phyloP scores from a whole-genome alignment of 1,140 invertebrate genomes.

The Pemphigus obesinymphae region DNA sequence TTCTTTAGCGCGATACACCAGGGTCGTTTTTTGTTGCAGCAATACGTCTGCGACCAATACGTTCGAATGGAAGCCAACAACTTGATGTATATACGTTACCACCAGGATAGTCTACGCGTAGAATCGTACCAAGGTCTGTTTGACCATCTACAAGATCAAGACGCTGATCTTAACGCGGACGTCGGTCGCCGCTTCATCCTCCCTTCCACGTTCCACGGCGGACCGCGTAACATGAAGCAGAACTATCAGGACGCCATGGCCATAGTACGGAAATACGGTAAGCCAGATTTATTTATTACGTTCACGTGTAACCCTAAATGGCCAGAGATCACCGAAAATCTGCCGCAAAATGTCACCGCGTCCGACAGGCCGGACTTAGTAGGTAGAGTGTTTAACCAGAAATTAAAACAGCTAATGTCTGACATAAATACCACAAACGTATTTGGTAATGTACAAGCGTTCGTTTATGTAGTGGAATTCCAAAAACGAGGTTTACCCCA shows the following conservation, averaged over 20 bases:
- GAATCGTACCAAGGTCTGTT: slow-evolving; percentile 48
- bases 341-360: background rate
- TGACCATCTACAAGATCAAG: background rate
- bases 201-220: slow-evolving; percentile 52
- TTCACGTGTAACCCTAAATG: no score
- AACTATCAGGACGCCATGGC: slow-evolving; percentile 46
- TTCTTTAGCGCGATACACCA: no score
- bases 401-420: background rate
- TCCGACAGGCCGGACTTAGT: slow-evolving; percentile 20
- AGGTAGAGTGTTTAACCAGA: background rate
- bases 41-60: background rate
- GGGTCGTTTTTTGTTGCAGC: no score
- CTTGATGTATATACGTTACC: background rate
- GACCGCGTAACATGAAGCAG: slow-evolving; percentile 52
- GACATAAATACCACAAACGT: background rate
- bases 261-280: no score
- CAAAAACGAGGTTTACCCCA: slow-evolving; percentile 41
- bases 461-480: slow-evolving; percentile 19
- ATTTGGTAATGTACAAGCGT: slow-evolving; percentile 9
- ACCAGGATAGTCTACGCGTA: slow-evolving; percentile 50
- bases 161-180: background rate
- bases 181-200: slow-evolving; percentile 49
- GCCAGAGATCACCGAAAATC: no score
- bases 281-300: no score
- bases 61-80: background rate